Evolutionary conservation across 2,113 vertebrate genomes (phyloP).

Genomic region (Columba janthina): DNA sequence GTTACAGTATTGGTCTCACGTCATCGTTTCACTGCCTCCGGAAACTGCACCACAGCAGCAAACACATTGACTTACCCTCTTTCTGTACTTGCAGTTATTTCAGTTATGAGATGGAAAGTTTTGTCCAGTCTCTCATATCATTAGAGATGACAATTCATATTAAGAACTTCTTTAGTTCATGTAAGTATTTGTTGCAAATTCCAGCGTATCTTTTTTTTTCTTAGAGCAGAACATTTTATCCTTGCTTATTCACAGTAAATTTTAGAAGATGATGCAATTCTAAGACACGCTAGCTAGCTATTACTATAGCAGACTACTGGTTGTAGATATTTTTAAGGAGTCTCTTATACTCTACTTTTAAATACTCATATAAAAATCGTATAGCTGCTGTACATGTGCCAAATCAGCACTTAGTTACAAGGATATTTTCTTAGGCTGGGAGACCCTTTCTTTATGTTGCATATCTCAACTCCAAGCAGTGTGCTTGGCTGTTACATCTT

Average conservation of each 20-base stretch:
- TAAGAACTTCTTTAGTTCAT: not conserved
- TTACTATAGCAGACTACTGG: not conserved
- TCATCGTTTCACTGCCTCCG: not conserved
- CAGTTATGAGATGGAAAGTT: not conserved
- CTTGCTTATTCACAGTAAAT: slow-evolving; percentile 3
- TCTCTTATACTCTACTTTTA: not conserved
- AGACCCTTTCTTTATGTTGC: not conserved
- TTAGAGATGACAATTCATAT: not conserved
- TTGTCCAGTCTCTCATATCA: not conserved
- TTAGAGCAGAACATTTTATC: slow-evolving; percentile 22
- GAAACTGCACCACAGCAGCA: not conserved
- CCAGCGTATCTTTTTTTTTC: not conserved
- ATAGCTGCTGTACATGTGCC: fast-evolving
- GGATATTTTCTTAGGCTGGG: not conserved
- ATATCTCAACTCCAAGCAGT: not conserved
- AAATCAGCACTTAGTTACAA: not conserved
- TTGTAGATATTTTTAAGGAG: slow-evolving; percentile 22
- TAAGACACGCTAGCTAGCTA: not conserved
- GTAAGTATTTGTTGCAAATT: not conserved
- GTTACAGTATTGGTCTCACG: not conserved
- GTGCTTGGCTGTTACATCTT: not conserved
- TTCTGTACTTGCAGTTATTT: not conserved
- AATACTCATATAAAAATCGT: not conserved
- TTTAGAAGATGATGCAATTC: slow-evolving; percentile 3
- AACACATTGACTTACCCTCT: not conserved